These are phyloP conservation scores for Heteromormyrus szaboi DNA, from an alignment of 2,797 vertebrate species.

Conservation along the genomic window DNA sequence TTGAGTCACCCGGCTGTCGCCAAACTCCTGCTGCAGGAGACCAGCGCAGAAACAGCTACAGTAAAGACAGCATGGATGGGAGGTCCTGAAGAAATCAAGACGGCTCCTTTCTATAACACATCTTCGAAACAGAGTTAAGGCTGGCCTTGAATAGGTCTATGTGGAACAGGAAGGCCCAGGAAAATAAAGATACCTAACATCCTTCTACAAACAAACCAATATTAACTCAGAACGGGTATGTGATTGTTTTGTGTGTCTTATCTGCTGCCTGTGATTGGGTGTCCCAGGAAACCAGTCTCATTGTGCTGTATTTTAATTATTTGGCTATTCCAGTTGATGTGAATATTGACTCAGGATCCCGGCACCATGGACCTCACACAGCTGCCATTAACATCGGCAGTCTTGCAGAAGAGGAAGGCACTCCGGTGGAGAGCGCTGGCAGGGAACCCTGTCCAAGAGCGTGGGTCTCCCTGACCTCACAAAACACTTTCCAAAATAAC, in stretches of 20 bases:
- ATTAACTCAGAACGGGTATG: neutral
- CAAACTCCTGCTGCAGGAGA: neutral
- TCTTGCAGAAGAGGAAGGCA: neutral
- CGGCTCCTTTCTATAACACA: neutral
- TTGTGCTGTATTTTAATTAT: neutral
- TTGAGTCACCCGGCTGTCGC: neutral
- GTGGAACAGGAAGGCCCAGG: neutral
- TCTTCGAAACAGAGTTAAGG: neutral
- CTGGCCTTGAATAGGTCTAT: neutral
- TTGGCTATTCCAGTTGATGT: conserved; percentile 6
- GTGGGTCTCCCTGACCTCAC: neutral
- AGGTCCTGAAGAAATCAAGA: neutral
- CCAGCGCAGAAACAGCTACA: neutral
- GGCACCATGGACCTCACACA: neutral
- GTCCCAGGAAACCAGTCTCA: neutral
- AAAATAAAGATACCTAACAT: neutral
- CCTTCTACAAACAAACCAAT: neutral
- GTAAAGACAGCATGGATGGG: neutral
- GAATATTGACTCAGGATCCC: conserved; percentile 9
- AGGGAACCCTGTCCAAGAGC: neutral
- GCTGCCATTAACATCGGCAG: neutral
- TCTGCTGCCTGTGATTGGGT: neutral
- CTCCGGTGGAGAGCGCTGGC: neutral
- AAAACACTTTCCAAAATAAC: neutral
- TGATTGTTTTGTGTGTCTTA: neutral